A percentile compares a stretch with the other conserved stretches of the same genome.
Conservation (phyloP, 2,888 invertebrate species). For the Drosophila quinaria region DNA sequence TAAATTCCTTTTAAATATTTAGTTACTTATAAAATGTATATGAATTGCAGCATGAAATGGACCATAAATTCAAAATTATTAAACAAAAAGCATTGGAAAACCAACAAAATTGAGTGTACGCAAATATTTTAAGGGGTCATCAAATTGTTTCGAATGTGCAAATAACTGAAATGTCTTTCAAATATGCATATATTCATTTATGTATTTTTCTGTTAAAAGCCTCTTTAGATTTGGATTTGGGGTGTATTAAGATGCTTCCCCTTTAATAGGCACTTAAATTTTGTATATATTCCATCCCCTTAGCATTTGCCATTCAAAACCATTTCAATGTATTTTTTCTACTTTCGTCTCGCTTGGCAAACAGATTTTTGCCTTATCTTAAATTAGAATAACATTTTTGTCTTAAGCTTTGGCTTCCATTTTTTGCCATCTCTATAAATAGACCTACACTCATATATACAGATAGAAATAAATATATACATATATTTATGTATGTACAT, state of each 20-base stretch:
- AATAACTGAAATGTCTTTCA: conserved; percentile 25
- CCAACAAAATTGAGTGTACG: conserved; percentile 17
- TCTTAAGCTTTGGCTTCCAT: conserved; percentile 44
- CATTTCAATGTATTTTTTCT: conserved; percentile 47
- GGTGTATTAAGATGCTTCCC: conserved; percentile 15
- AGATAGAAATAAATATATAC: conserved; percentile 21
- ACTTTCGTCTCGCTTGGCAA: conserved; percentile 52
- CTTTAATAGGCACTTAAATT: conserved; percentile 59
- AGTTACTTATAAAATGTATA: neutral
- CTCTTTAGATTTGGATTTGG: conserved; percentile 21
- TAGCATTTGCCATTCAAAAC: conserved; percentile 37
- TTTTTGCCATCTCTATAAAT: conserved; percentile 15
- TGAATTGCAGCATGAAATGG: conserved; percentile 12
- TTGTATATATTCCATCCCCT: conserved; percentile 24
- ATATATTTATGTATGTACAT: conserved; percentile 8
- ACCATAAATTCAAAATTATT: conserved; percentile 7
- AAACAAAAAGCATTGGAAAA: neutral
- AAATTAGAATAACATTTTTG: conserved; percentile 78
- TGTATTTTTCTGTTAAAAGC: conserved; percentile 13
- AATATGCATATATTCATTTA: conserved; percentile 20
- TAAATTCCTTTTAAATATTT: neutral
- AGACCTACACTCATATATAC: conserved; percentile 18
- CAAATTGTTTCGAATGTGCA: conserved; percentile 21
- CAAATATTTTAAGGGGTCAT: conserved; percentile 28
- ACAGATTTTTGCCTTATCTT: conserved; percentile 75